phyloP scores from a whole-genome alignment of 1,140 invertebrate species.

The Sipha flava region DNA sequence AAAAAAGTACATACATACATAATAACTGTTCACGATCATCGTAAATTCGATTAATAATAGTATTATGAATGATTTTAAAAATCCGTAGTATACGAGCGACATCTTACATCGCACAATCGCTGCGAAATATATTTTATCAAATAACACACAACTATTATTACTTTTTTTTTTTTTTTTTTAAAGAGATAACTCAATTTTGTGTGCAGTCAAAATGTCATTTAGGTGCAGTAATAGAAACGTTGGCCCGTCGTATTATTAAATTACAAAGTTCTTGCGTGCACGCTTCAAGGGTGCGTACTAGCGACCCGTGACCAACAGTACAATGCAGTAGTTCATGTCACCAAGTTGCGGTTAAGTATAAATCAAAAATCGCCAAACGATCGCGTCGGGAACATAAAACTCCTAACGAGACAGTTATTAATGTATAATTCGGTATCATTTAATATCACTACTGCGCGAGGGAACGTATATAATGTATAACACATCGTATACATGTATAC shows the following conservation, averaged over 20 bases:
- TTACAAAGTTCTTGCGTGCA: background rate
- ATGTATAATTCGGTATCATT: background rate
- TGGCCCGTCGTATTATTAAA: background rate
- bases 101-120: too few relatives aligned
- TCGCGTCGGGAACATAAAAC: background rate
- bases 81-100: too few relatives aligned
- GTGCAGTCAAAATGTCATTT: constrained; percentile 11
- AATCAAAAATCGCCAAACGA: constrained; percentile 22
- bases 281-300: background rate
- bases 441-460: background rate
- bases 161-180: background rate
- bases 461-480: background rate
- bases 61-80: too few relatives aligned
- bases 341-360: background rate
- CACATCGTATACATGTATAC: background rate
- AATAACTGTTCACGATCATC: too few relatives aligned
- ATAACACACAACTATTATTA: too few relatives aligned
- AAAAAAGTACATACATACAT: too few relatives aligned
- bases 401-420: constrained; percentile 14
- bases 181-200: constrained; percentile 7
- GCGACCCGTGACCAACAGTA: constrained; percentile 18
- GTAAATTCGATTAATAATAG: too few relatives aligned
- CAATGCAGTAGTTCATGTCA: background rate
- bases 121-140: background rate
- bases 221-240: constrained; percentile 1